Percentiles rank a stretch among this genome's conserved stretches.
These are phyloP conservation scores for Hybognathus amarus DNA, from an alignment of 2,797 vertebrate species.

Conservation along the genomic window DNA sequence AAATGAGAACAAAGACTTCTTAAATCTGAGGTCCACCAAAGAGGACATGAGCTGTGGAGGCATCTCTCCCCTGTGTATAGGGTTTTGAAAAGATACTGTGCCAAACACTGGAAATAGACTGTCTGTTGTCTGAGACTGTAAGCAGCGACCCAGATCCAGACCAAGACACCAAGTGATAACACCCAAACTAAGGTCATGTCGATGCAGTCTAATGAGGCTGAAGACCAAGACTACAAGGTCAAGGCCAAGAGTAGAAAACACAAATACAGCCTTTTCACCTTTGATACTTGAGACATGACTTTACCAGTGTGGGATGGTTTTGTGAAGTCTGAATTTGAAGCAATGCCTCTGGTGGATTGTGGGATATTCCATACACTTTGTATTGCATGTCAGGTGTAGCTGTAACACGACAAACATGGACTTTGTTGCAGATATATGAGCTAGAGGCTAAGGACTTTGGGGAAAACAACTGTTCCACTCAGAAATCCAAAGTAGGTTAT, in stretches of 20 bases:
- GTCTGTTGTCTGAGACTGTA: not conserved
- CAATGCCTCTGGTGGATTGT: not conserved
- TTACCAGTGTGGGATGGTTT: not conserved
- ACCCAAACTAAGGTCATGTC: not conserved
- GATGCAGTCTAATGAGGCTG: not conserved
- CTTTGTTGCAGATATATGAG: not conserved
- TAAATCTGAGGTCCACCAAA: not conserved
- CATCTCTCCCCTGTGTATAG: not conserved
- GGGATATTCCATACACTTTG: not conserved
- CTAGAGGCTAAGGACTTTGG: conserved; percentile 13
- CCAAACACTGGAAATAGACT: conserved; percentile 19
- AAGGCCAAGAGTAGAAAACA: not conserved
- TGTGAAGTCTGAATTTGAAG: not conserved
- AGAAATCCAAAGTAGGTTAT: conserved; percentile 39
- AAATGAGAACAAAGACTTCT: not conserved
- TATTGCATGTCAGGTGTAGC: not conserved
- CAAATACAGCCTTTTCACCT: not conserved
- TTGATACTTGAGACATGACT: not conserved
- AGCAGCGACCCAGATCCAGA: conserved; percentile 20
- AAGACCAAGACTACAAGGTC: not conserved
- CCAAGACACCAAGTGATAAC: conserved; percentile 1
- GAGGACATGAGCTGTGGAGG: not conserved
- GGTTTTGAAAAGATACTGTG: conserved; percentile 14
- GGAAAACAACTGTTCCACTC: conserved; percentile 23
- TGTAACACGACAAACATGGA: not conserved